Conservation (phyloP, 2,888 invertebrate genomes). For the Polymixis lichenea region DNA sequence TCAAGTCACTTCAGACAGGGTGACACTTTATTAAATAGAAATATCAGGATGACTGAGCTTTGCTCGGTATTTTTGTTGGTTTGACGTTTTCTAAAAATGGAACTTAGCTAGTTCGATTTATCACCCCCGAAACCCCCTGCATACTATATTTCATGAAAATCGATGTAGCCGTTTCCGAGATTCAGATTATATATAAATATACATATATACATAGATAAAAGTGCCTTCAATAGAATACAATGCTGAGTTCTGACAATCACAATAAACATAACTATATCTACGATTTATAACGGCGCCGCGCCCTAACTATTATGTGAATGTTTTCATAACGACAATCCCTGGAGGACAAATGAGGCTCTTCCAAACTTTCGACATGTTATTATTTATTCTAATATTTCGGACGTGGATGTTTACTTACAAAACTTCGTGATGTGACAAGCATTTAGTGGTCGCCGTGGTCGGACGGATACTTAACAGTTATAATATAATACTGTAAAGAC, state of each 20-base stretch:
- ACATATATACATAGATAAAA: too few species aligned
- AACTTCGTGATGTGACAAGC: neutral
- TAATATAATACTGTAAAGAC: neutral
- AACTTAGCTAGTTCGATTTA: too few species aligned
- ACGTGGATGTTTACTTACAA: slow-evolving; percentile 26
- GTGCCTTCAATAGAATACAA: neutral
- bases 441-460: neutral
- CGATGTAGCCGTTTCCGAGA: too few species aligned
- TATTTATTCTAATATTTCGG: slow-evolving; percentile 42
- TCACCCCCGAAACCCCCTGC: too few species aligned
- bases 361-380: slow-evolving; percentile 22
- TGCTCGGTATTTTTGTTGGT: too few species aligned
- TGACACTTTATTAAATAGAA: slow-evolving; percentile 27
- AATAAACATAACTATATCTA: slow-evolving; percentile 31
- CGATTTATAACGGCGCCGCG: slow-evolving; percentile 46
- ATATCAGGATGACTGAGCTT: too few species aligned
- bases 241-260: slow-evolving; percentile 11
- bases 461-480: neutral
- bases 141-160: too few species aligned
- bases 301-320: slow-evolving; percentile 32
- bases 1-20: neutral
- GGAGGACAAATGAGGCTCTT: slow-evolving; percentile 27
- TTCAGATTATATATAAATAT: too few species aligned
- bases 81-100: too few species aligned
- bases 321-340: slow-evolving; percentile 27